A percentile compares a stretch with the other conserved stretches of the same genome.
Evolutionary conservation across 2,797 vertebrate species (phyloP).

Genomic region (Hippopotamyrus pictus): DNA sequence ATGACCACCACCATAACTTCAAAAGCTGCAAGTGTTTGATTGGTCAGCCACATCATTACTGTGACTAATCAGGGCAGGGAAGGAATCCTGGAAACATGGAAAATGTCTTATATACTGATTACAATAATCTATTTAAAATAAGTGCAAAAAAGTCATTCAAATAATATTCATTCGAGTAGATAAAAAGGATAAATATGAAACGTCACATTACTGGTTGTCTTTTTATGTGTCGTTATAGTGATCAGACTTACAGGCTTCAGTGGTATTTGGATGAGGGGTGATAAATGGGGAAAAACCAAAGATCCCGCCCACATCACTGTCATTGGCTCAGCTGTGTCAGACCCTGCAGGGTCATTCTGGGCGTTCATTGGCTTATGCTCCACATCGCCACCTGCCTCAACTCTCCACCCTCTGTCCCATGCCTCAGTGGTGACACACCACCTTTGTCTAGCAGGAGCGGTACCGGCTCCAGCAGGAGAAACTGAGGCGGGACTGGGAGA

Average conservation of each 20-base stretch:
- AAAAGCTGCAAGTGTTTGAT: neutral
- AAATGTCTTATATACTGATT: neutral
- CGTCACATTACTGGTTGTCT: neutral
- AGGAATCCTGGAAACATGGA: neutral
- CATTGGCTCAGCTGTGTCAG: neutral
- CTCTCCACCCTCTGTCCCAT: conserved; percentile 28
- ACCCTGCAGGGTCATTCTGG: neutral
- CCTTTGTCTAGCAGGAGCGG: conserved; percentile 73
- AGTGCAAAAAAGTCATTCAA: neutral
- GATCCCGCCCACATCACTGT: neutral
- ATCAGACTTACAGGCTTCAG: conserved; percentile 1
- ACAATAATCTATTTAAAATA: neutral
- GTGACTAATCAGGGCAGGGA: neutral
- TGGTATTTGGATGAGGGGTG: neutral
- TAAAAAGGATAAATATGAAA: neutral
- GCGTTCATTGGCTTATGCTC: neutral
- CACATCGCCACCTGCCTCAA: neutral
- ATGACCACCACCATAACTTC: neutral
- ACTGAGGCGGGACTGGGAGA: conserved; percentile 94
- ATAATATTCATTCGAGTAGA: neutral
- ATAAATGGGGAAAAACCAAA: neutral
- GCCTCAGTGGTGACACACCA: conserved; percentile 40
- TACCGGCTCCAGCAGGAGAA: conserved; percentile 89
- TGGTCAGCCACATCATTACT: neutral
- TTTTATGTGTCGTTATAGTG: neutral